Evolutionary conservation across 1,140 invertebrate species (phyloP).

Genomic region (Bombus affinis): DNA sequence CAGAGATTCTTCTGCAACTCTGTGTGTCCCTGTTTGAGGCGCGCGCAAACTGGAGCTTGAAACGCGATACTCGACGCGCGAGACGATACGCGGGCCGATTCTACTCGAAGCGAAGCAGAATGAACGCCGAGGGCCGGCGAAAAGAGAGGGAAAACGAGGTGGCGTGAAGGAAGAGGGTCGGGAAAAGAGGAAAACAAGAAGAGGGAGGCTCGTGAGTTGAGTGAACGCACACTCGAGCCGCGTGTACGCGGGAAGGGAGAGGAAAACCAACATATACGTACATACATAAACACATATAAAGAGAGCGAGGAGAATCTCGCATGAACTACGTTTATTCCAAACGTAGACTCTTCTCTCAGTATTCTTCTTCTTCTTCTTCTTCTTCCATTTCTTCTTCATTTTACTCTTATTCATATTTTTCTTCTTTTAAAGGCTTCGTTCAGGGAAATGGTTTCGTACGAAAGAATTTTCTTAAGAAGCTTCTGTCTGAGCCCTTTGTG

Average conservation of each 20-base stretch:
- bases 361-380: constrained; percentile 5
- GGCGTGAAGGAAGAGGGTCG: constrained; percentile 47
- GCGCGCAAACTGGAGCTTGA: constrained; percentile 70
- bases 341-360: neutral
- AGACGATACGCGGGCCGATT: constrained; percentile 43
- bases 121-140: constrained; percentile 31
- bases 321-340: neutral
- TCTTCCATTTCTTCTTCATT: neutral
- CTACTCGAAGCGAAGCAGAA: constrained; percentile 57
- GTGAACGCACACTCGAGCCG: constrained; percentile 45
- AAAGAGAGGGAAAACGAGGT: constrained; percentile 51
- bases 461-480: neutral
- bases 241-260: constrained; percentile 4
- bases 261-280: constrained; percentile 2
- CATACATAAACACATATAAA: neutral
- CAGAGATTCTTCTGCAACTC: neutral
- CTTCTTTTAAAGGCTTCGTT: neutral
- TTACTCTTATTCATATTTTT: neutral
- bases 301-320: constrained; percentile 9
- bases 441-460: neutral
- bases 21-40: constrained; percentile 50
- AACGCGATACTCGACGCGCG: constrained; percentile 75
- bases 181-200: constrained; percentile 51
- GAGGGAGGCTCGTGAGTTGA: constrained; percentile 47
- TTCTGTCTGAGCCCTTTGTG: neutral